Conservation (phyloP, 2,797 vertebrate genomes). For the Philypnodon macrostomus region DNA sequence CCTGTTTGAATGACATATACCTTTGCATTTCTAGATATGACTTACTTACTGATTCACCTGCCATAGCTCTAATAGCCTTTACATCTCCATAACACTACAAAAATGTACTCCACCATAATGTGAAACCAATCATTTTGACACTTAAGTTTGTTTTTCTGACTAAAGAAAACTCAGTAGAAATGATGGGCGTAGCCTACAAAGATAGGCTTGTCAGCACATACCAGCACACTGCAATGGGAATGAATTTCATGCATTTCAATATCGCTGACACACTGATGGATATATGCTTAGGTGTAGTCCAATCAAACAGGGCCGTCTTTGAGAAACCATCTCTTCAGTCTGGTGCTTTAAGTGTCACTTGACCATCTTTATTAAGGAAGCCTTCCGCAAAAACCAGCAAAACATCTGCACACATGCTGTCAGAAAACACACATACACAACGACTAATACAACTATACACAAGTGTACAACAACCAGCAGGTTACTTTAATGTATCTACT, state of each 20-base stretch:
- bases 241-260: not conserved
- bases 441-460: not conserved
- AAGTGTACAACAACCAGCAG: conserved; percentile 55
- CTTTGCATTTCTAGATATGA: not conserved
- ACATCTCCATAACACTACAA: no score
- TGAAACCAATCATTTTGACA: no score
- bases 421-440: conserved; percentile 11
- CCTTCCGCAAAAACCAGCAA: conserved; percentile 70
- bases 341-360: conserved; percentile 68
- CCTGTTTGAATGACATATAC: conserved; percentile 36
- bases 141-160: no score
- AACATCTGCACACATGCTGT: conserved; percentile 52
- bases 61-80: not conserved
- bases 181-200: no score
- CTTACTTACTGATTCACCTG: not conserved
- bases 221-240: no score
- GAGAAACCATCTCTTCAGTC: conserved; percentile 53
- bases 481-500: conserved; percentile 61
- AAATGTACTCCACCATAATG: no score
- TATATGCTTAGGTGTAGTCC: conserved; percentile 12
- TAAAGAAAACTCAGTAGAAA: no score
- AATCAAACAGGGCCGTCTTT: conserved; percentile 57
- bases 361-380: conserved; percentile 59
- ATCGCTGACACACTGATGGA: no score
- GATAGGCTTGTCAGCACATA: no score